Base-by-base conservation (phyloP, 2,113 vertebrate species). In the Corythoichthys haematopterus region DNA sequence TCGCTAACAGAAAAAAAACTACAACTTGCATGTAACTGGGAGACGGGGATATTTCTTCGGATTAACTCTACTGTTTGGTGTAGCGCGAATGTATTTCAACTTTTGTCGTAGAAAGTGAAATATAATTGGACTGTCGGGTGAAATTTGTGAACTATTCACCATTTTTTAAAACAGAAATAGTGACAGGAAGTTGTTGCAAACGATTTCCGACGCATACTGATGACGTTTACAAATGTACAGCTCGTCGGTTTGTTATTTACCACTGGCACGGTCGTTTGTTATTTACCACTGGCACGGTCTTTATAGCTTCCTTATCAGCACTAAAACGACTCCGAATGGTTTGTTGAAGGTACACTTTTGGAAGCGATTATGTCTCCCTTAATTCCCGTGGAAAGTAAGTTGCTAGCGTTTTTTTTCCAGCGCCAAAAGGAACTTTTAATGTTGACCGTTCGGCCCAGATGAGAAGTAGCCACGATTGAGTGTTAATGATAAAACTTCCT, bases 351-450 rank as follows among this genome's bases (percentile, higher is more conserved):
- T 10, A 10, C 2, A 2, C 16, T 61, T 61, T 46, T 14, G 5
- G 13, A 13, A 14, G 71, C 57, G 74, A 70, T 36, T 3, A 86
- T 82, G 82, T 0, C 1, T 6, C 15, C 33, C 28, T 37, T 51
- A 3, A 0, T 40, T 0, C 2, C 28, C 35, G 46, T 12, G 9
- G 58, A 12, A 68, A 67, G 89, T 90, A 69, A 88, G 85, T 79
- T n/a, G 35, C 15, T 1, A 1, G 2, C 1, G 10, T 46, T 4
- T 64, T 48, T 48, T 37, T 35, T 11, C 2, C n/a, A 2, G 9
- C 3, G 11, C 56, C 8, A 2, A 4, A 4, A n/a, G 2, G 11
- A 60, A 60, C 5, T 14, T 13, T 12, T 7, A 52, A 52, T 6
- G 16, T 28, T 40, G 7, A 11, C 53, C 10, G 38, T 16, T 59